These are phyloP conservation scores for Eupithecia tripunctaria DNA, from an alignment of 2,888 invertebrate species.

Conservation along the genomic window DNA sequence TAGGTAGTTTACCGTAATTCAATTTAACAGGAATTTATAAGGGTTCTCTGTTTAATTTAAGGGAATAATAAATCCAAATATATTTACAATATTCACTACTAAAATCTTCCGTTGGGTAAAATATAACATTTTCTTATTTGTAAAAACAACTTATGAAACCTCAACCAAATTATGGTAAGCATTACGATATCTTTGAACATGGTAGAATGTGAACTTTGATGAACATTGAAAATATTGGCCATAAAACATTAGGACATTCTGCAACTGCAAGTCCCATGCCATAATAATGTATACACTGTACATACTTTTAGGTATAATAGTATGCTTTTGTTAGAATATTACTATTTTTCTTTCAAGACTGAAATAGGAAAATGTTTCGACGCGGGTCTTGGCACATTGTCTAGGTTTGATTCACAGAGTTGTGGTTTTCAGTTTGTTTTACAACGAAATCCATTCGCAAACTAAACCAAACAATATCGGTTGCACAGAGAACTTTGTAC, in stretches of 20 bases:
- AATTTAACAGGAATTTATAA: background rate
- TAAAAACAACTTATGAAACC: too few relatives aligned
- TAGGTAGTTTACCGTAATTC: background rate
- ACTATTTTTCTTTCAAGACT: background rate
- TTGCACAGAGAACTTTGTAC: slow-evolving; percentile 3
- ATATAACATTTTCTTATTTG: too few relatives aligned
- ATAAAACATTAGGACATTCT: background rate
- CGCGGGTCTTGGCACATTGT: background rate
- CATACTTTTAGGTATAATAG: background rate
- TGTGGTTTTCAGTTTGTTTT: background rate
- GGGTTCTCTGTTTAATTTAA: background rate
- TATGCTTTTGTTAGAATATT: background rate
- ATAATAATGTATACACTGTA: background rate
- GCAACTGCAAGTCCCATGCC: background rate
- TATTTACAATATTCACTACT: background rate
- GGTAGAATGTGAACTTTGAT: background rate
- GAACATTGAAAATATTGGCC: background rate
- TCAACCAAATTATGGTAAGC: too few relatives aligned
- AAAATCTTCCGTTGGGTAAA: background rate
- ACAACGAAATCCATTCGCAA: slow-evolving; percentile 4
- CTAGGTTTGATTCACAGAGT: background rate
- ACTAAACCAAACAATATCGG: background rate
- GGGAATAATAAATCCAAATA: background rate
- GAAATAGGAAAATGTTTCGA: background rate
- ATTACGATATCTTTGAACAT: too few relatives aligned